Evolutionary conservation across 2,113 vertebrate species (phyloP), one percentile per base, ranked within the genome.

Genomic region (Bungarus multicinctus): DNA sequence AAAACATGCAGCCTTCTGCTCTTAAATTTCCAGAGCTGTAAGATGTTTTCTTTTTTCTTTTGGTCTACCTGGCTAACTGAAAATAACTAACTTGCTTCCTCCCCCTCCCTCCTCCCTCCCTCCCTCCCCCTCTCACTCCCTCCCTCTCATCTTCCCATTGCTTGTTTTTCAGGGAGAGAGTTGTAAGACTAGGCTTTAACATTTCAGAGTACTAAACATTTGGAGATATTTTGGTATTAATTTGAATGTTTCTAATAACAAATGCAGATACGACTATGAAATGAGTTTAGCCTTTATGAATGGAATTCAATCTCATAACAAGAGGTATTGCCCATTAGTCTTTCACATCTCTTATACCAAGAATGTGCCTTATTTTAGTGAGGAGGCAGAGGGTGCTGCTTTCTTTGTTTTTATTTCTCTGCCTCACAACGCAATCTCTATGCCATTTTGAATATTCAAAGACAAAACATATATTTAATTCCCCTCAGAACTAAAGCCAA

Each of bases 61-160:
- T 60, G 25, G 14, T 74, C n/a, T 74, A n/a, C 64, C 16, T 74
- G 64, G 34, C 12, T n/a, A n/a, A 30, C 12, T 74, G 60, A 69
- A 11, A 69, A 12, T 69, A 69, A n/a, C 25, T 10, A 8, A 52
- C 50, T 52, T 7, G 7, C 50, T 27, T 3, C 25, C 23, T 8
- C 25, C 0, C 20, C 27, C 5, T 18, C 1, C 25, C 11, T 47
- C n/a, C n/a, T n/a, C 57, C 2, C 7, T 1, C 58, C 1, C 8
- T 11, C 57, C 23, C 0, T 9, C 57, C 25, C 22, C 1, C 25
- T 60, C 23, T 0, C 58, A 9, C 22, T 1, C 58, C 27, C 25
- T 12, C 10, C 30, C 3, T 30, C 10, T 30, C 58, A 30, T 60
- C 64, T n/a, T 69, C 64, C 27, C 3, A n/a, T 64, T 64, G 11